Percentiles rank a stretch among this genome's conserved stretches.
These are phyloP conservation scores for Lepus europaeus DNA, from an alignment of 2,113 vertebrate genomes.

Conservation along the genomic window DNA sequence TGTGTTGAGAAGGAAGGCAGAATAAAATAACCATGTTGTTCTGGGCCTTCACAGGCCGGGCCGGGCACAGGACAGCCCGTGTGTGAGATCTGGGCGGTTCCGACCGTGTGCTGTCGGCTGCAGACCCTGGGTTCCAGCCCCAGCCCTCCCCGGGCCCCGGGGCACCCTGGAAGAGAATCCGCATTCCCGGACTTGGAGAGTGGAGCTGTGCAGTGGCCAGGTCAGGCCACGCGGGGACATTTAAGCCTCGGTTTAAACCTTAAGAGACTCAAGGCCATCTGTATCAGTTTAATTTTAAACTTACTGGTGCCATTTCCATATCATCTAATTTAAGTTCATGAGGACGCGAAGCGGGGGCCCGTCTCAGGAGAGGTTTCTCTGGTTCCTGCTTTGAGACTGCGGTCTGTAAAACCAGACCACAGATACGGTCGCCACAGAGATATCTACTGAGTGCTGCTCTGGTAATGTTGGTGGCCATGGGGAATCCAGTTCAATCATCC, in stretches of 20 bases:
- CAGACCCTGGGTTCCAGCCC: neutral
- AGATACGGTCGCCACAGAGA: neutral
- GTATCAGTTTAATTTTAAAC: neutral
- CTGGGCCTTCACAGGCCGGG: neutral
- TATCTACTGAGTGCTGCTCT: neutral
- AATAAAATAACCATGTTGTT: neutral
- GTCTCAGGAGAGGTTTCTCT: neutral
- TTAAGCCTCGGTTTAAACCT: neutral
- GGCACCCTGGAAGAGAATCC: neutral
- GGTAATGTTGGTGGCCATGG: neutral
- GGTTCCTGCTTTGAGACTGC: neutral
- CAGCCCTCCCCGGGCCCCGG: accelerated
- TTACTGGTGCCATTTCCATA: neutral
- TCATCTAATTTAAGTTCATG: neutral
- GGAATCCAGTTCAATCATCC: neutral
- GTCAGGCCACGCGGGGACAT: neutral
- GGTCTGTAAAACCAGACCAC: neutral
- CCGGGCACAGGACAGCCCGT: neutral
- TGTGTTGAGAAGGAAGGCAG: neutral
- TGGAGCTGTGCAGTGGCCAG: neutral
- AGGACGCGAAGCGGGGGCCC: neutral
- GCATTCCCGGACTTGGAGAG: neutral
- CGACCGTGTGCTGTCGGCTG: neutral
- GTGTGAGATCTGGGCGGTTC: neutral
- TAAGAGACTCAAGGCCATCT: neutral